Percentiles rank a stretch among this genome's conserved stretches.
phyloP scores from a whole-genome alignment of 2,113 vertebrate genomes.

The Progne subis region DNA sequence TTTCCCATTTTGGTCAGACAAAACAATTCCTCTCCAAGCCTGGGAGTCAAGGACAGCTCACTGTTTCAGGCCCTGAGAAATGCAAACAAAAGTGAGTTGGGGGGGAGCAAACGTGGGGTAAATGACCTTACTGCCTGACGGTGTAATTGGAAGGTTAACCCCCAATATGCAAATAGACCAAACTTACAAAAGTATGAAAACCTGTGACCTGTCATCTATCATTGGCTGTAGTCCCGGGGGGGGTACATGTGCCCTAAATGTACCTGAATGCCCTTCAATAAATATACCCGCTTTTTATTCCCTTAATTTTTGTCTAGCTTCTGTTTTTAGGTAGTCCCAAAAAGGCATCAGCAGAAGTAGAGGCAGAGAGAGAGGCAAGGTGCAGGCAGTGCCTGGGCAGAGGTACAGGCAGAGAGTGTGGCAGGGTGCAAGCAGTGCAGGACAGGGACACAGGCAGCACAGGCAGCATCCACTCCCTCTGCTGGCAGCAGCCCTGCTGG shows the following conservation, averaged over 20 bases:
- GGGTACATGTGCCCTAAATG: not conserved
- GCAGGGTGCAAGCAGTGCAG: not conserved
- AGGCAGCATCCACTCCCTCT: constrained; percentile 7
- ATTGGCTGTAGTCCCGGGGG: not conserved
- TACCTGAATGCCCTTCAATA: not conserved
- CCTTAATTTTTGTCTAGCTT: not conserved
- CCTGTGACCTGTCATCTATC: rapidly evolving
- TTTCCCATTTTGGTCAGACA: not conserved
- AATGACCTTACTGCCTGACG: not conserved
- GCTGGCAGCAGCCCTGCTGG: not conserved
- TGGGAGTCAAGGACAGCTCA: not conserved
- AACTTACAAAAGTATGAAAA: not conserved
- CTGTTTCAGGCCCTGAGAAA: not conserved
- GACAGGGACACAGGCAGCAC: not conserved
- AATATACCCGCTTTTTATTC: not conserved
- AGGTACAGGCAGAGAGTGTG: not conserved
- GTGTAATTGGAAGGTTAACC: not conserved
- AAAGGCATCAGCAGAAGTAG: not conserved
- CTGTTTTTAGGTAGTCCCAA: not conserved
- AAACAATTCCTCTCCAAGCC: not conserved
- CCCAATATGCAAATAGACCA: not conserved
- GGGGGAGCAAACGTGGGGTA: not conserved
- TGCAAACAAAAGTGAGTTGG: not conserved
- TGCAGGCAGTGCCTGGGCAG: not conserved
- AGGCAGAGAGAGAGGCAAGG: not conserved